Base-by-base conservation (phyloP, 2,797 vertebrate genomes). In the Oreochromis mossambicus region DNA sequence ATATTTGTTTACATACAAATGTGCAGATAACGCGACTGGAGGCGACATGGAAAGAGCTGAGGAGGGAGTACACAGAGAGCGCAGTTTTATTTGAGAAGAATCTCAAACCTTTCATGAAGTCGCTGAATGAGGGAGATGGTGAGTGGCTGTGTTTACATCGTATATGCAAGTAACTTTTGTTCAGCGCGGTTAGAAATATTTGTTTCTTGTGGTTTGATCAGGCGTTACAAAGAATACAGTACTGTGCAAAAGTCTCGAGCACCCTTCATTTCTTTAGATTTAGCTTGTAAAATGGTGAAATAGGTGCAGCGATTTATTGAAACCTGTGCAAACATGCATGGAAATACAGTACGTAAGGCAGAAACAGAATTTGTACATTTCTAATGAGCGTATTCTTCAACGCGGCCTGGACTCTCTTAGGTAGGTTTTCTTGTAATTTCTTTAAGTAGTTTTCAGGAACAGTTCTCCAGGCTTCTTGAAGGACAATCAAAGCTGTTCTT, bases 71-170 rank as follows among this genome's bases (percentile, higher is more conserved):
- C 94, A 98, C 97, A 0, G 95, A 97, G 32, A 96, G 96, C 0
- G 97, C 97, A 0, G 95, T 98, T 86, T 89, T 93, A 80, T 98
- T 96, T 36, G 97, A 98, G 91, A 98, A 98, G 92, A 95, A 93
- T 48, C 96, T 98, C 61, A 98, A 98, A 80, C 97, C 97, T 6
- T 97, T 97, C 84, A 95, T 97, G 94, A 95, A 94, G 9, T 89
- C 94, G 2, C 94, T 98, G 84, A 97, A 96, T 15, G 97, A 97
- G 46, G 96, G 96, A 10, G 91, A 97, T 1, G 95, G 98, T 98
- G 78, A 96, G 95, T 61, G 41, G 26, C 9, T 38, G 3, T 5
- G 58, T 46, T 78, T 34, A 9, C 38, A 26, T 63, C 9, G 2
- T 19, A 13, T 38, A 29, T 8, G 26, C 43, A 32, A 34, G 43